phyloP scores from a whole-genome alignment of 1,140 invertebrate genomes.

The Sycophaga agraensis region DNA sequence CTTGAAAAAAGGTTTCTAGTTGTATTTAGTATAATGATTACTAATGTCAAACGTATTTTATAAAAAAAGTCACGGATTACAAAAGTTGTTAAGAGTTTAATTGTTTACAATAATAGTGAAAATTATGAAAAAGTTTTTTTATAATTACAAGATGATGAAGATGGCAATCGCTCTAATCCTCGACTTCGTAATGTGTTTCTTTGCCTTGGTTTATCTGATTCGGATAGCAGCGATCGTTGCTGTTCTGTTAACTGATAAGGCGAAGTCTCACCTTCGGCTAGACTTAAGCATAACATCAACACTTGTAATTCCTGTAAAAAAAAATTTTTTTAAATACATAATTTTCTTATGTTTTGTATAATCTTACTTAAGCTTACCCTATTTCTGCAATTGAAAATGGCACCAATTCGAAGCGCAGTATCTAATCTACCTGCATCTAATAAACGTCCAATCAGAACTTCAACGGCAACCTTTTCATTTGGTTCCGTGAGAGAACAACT shows the following conservation, averaged over 20 bases:
- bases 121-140: too few relatives aligned
- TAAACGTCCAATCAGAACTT: conserved; percentile 45
- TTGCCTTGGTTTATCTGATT: conserved; percentile 35
- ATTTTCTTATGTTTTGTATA: background rate
- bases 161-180: conserved; percentile 40
- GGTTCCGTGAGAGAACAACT: conserved; percentile 37
- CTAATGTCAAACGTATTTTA: too few relatives aligned
- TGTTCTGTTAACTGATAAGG: conserved; percentile 45
- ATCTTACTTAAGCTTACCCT: conserved; percentile 31
- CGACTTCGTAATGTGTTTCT: conserved; percentile 37
- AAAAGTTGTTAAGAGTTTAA: too few relatives aligned
- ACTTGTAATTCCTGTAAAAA: conserved; percentile 45
- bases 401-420: conserved; percentile 44
- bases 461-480: conserved; percentile 37
- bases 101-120: too few relatives aligned
- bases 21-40: too few relatives aligned
- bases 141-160: conserved; percentile 39
- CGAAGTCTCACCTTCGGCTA: conserved; percentile 50
- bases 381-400: conserved; percentile 49
- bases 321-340: background rate
- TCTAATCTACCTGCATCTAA: conserved; percentile 44
- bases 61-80: too few relatives aligned
- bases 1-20: too few relatives aligned
- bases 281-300: conserved; percentile 47
- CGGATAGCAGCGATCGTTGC: conserved; percentile 41